Conservation (phyloP, 2,797 vertebrate species). For the Vespertilio murinus region DNA sequence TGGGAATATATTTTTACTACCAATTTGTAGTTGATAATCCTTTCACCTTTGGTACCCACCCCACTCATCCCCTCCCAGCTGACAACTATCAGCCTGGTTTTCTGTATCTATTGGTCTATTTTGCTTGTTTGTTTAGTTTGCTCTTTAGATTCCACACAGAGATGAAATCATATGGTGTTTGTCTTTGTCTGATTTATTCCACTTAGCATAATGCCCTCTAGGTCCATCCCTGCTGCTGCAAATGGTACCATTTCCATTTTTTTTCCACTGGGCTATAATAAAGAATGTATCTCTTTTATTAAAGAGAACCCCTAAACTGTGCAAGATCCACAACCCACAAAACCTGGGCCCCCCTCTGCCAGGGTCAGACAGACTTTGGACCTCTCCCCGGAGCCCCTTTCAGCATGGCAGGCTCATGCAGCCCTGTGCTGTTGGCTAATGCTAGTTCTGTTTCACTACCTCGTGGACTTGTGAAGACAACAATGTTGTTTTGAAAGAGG, state of each 20-base stretch:
- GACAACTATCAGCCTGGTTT: background rate
- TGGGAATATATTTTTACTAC: background rate
- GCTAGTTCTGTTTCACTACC: background rate
- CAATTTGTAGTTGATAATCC: background rate
- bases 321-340: background rate
- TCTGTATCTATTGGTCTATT: background rate
- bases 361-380: background rate
- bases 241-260: background rate
- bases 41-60: background rate
- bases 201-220: background rate
- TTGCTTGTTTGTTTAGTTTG: background rate
- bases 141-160: too few relatives aligned
- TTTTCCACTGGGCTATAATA: background rate
- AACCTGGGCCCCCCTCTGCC: background rate
- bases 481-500: background rate
- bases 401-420: background rate
- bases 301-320: background rate
- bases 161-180: background rate
- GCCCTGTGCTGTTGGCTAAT: background rate
- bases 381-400: background rate
- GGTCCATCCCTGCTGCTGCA: background rate
- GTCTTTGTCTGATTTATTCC: background rate
- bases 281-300: background rate
- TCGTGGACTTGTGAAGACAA: background rate
- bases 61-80: background rate